Base-by-base conservation (phyloP, 1,140 invertebrate genomes). In the Callitettix versicolor region DNA sequence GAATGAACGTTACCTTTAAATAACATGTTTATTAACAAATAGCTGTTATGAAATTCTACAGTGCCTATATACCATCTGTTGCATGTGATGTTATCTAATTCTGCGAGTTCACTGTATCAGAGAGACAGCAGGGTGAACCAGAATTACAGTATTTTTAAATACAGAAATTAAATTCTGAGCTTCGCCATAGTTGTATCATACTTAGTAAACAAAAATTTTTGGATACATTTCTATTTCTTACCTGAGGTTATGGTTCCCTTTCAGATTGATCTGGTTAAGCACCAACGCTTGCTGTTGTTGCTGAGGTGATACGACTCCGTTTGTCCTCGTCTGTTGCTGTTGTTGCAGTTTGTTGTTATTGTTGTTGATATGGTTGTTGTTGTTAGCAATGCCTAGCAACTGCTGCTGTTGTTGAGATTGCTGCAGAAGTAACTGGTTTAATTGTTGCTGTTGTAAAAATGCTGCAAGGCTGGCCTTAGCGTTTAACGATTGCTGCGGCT, bases 381-480 rank as follows among this genome's bases (percentile, higher is more conserved):
- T 64, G 22, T 57, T 64, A 33, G 56, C 63, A n/a, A 38, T 59
- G 40, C 21, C 40, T 14, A 49, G 48, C 17, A 43, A 49, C 53
- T 58, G 56, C 72, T 76, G 56, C 70, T 75, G 57, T 69, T 75
- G 50, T 72, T 74, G 57, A 71, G 74, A 20, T 70, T 72, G 71
- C 69, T 1, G 73, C 68, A 6, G 72, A 49, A 41, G 67, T 65
- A 7, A 69, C 63, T 46, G 74, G 42, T 76, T 76, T 9, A 71
- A 67, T 43, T 77, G 73, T 4, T 72, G 69, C 41, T 65, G 67
- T 54, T 76, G 75, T 2, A 77, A 60, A 53, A 76, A 77, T 12
- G 74, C 74, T 1, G 76, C 75, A 3, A 76, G 63, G 60, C 69
- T 76, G 0, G 75, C 74, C 58, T 76, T 76, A 1, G 73, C 74